Conservation (phyloP, 2,113 vertebrate species). For the Merops nubicus region DNA sequence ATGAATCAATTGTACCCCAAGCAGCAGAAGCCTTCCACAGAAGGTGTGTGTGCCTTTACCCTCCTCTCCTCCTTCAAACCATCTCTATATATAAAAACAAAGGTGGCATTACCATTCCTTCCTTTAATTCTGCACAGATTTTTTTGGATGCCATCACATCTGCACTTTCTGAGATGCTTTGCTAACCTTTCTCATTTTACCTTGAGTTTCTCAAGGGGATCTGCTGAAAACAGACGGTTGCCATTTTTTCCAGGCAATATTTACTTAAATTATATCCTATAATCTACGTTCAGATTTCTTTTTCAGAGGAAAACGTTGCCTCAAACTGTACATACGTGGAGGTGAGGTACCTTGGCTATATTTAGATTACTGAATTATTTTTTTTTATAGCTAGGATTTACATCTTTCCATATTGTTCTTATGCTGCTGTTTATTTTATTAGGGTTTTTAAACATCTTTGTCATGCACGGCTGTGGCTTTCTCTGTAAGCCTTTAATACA, state of each 20-base stretch:
- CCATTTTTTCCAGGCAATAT: constrained; percentile 33
- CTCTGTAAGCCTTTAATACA: neutral
- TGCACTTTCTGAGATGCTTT: neutral
- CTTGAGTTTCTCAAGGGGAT: neutral
- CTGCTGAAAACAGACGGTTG: constrained; percentile 13
- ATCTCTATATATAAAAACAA: neutral
- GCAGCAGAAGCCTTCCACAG: neutral
- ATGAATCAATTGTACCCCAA: neutral
- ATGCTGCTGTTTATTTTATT: neutral
- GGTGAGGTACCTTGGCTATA: neutral
- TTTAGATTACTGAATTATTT: neutral
- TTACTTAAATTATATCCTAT: neutral
- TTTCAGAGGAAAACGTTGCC: neutral
- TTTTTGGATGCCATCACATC: neutral
- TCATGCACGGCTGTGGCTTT: neutral
- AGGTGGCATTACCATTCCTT: neutral
- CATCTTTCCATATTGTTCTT: neutral
- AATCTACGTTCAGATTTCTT: neutral
- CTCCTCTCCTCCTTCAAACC: neutral
- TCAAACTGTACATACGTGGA: neutral
- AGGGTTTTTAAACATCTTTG: neutral
- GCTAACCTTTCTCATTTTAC: neutral
- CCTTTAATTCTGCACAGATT: neutral
- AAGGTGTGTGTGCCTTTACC: neutral
- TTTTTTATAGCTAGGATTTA: neutral